Conservation (phyloP, 2,888 invertebrate genomes). For the Patella depressa region DNA sequence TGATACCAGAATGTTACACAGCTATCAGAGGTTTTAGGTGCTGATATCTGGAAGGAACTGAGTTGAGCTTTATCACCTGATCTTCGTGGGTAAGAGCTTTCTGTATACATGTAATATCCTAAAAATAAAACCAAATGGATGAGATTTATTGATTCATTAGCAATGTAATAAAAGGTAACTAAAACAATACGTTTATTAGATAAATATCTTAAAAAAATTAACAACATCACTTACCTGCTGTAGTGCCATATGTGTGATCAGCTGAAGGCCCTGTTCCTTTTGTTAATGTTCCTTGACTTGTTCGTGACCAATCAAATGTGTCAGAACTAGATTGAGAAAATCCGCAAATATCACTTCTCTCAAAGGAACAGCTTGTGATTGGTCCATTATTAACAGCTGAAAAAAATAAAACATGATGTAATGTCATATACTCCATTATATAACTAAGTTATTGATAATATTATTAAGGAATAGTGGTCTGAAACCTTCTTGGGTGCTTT, state of each 20-base stretch:
- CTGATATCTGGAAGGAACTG: slow-evolving; percentile 41
- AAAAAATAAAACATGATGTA: not conserved
- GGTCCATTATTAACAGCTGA: slow-evolving; percentile 15
- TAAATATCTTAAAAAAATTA: not conserved
- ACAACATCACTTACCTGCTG: slow-evolving; percentile 24
- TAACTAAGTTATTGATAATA: not conserved
- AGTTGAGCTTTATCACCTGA: slow-evolving; percentile 79
- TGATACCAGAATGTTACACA: slow-evolving; percentile 64
- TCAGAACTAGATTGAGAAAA: slow-evolving; percentile 50
- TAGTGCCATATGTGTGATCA: slow-evolving; percentile 37
- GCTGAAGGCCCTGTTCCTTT: slow-evolving; percentile 41
- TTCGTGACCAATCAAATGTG: slow-evolving; percentile 59
- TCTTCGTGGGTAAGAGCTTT: slow-evolving; percentile 77
- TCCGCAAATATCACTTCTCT: slow-evolving; percentile 49
- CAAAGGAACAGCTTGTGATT: slow-evolving; percentile 52
- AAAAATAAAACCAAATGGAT: not conserved
- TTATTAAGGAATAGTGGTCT: too few relatives aligned
- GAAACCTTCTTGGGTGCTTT: too few relatives aligned
- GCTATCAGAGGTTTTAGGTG: slow-evolving; percentile 33
- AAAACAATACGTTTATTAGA: not conserved
- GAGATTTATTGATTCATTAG: not conserved
- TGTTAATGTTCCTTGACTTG: slow-evolving; percentile 38
- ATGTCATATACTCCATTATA: not conserved
- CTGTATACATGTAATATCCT: slow-evolving; percentile 83
- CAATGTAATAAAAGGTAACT: not conserved